Evolutionary conservation across 2,113 vertebrate genomes (phyloP).

Genomic region (Hydrochoerus hydrochaeris): DNA sequence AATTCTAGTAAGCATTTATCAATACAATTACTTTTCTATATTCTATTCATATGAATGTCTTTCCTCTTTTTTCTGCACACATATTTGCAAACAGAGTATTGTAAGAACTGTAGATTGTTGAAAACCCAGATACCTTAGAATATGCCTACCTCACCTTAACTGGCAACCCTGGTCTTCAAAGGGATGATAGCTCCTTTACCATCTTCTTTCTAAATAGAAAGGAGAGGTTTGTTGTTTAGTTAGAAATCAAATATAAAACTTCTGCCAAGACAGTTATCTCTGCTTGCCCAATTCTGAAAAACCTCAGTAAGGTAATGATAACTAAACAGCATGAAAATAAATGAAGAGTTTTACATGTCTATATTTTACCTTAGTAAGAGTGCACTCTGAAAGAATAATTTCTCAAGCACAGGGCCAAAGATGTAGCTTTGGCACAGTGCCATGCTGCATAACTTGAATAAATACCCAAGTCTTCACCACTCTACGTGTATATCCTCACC

Average conservation of each 20-base stretch:
- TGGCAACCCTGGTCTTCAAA: neutral
- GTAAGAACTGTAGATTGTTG: rapidly evolving
- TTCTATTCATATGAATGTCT: neutral
- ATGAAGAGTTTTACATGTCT: neutral
- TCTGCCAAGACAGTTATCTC: neutral
- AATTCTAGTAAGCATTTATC: neutral
- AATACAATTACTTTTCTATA: neutral
- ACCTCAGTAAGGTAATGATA: neutral
- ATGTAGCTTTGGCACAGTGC: too few relatives aligned
- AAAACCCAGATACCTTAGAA: neutral
- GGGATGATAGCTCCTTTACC: neutral
- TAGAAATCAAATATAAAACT: neutral
- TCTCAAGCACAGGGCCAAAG: neutral
- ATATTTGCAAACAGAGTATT: neutral
- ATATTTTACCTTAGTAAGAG: neutral
- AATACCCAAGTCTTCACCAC: too few relatives aligned
- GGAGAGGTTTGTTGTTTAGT: rapidly evolving
- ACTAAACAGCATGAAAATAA: neutral
- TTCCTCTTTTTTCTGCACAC: neutral
- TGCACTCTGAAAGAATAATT: neutral
- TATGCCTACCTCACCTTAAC: neutral
- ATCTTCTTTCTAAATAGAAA: neutral
- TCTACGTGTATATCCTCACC: neutral
- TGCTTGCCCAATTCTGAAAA: neutral
- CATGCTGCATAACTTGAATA: neutral